A percentile compares a stretch with the other conserved stretches of the same genome.
Conservation (phyloP, 2,113 vertebrate species). For the Lynx canadensis region DNA sequence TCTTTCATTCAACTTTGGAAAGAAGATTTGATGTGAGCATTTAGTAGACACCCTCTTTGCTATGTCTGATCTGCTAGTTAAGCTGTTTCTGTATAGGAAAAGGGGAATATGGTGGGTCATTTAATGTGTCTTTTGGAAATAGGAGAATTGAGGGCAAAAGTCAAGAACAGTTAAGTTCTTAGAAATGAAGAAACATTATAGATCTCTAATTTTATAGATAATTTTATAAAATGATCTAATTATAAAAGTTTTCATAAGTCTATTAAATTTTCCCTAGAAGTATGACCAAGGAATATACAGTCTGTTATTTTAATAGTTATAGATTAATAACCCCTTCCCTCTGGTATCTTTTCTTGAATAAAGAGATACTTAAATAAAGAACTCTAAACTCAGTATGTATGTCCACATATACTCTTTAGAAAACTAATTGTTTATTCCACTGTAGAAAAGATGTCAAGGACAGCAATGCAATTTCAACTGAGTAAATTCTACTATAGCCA, state of each 20-base stretch:
- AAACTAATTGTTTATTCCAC: not conserved
- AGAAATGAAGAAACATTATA: not conserved
- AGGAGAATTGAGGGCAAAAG: not conserved
- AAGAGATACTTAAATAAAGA: not conserved
- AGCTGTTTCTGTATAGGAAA: not conserved
- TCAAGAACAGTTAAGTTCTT: not conserved
- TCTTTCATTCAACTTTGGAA: conserved; percentile 7
- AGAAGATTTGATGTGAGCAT: not conserved
- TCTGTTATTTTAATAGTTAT: not conserved
- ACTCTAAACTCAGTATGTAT: not conserved
- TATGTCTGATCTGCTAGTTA: not conserved
- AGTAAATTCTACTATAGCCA: not conserved
- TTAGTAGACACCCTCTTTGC: not conserved
- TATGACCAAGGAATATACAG: not conserved
- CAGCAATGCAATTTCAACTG: not conserved
- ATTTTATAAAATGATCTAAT: not conserved
- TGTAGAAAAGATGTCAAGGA: not conserved
- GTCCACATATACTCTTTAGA: not conserved
- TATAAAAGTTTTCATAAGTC: not conserved
- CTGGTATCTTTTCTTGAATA: not conserved
- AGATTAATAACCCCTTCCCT: not conserved
- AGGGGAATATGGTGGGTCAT: not conserved
- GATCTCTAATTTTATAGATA: not conserved
- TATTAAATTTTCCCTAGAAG: not conserved
- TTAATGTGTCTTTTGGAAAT: not conserved